A percentile compares a stretch with the other conserved stretches of the same genome.
These are phyloP conservation scores for Oryzias woworae DNA, from an alignment of 2,113 vertebrate genomes.

Conservation along the genomic window DNA sequence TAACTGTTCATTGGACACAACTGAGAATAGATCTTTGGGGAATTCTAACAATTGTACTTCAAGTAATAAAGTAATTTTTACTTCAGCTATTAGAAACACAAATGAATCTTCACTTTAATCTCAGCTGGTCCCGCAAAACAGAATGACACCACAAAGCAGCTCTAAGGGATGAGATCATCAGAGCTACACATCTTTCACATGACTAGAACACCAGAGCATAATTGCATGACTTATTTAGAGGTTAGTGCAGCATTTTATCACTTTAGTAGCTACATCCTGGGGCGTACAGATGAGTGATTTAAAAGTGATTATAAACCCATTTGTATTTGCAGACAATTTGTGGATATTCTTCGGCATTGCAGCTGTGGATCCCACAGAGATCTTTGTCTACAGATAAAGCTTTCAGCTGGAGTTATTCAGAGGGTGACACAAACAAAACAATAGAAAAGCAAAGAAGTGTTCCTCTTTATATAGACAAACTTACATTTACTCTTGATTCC, in stretches of 20 bases:
- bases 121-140: not conserved
- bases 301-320: slow-evolving; percentile 61
- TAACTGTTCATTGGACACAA: slow-evolving; percentile 26
- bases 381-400: slow-evolving; percentile 26
- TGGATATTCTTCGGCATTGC: slow-evolving; percentile 50
- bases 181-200: slow-evolving; percentile 1
- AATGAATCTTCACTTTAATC: not conserved
- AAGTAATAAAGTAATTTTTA: not conserved
- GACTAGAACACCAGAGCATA: slow-evolving; percentile 21
- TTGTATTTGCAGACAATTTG: slow-evolving; percentile 45
- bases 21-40: slow-evolving; percentile 21
- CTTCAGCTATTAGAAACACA: not conserved
- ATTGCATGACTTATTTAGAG: slow-evolving; percentile 46
- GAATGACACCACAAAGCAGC: slow-evolving; percentile 6
- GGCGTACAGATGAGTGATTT: slow-evolving; percentile 44
- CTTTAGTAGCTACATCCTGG: slow-evolving; percentile 46
- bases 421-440: slow-evolving; percentile 64
- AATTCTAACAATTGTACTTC: slow-evolving; percentile 5
- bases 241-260: slow-evolving; percentile 22
- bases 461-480: slow-evolving; percentile 8
- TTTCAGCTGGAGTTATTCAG: slow-evolving; percentile 54
- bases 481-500: slow-evolving; percentile 11
- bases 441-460: slow-evolving; percentile 19
- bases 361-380: slow-evolving; percentile 50
- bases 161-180: slow-evolving; percentile 26